Base-by-base conservation (phyloP, 2,797 vertebrate species). In the Ctenosaura bakeri region DNA sequence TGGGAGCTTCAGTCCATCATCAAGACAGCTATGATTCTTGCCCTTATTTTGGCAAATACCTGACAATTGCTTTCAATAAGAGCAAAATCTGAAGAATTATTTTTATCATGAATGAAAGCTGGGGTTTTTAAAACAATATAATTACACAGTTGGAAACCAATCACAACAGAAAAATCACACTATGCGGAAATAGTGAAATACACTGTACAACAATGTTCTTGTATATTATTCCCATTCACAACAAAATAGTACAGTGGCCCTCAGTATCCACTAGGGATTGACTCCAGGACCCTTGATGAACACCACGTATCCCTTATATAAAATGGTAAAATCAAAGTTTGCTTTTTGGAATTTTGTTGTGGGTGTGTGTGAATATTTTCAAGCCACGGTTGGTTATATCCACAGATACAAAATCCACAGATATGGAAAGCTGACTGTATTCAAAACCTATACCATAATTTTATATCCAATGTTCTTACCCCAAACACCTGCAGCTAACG, bases 401-500 rank as follows among this genome's bases (percentile, higher is more conserved):
- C 4, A 46, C 4, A 4, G 42, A 46, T 46, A 46, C 42, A 46
- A 46, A 46, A 46, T 46, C 42, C 42, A 46, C 42, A 46, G 42
- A 46, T 46, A 4, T 46, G 42, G 42, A 46, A 4, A 46, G 42
- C 42, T 46, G 42, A 46, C 42, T 46, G 42, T 46, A 83, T 64
- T 77, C 69, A 76, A 62, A 74, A 64, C 9, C 0, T 89, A 46
- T 3, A 0, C 13, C n/a, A 84, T 0, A 6, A 18, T 42, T 88
- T 93, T 62, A 92, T 73, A 16, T 46, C 0, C 85, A 56, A 86
- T 92, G 62, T 89, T 96, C 98, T 98, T 95, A 98, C 98, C 98
- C 98, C 98, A 98, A 29, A 98, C 97, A 94, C 98, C 96, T 38
- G 96, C 95, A 95, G 97, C 94, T 94, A 95, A 95, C 90, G 97